Evolutionary conservation across 2,797 vertebrate genomes (phyloP).

Genomic region (Acanthopagrus latus): DNA sequence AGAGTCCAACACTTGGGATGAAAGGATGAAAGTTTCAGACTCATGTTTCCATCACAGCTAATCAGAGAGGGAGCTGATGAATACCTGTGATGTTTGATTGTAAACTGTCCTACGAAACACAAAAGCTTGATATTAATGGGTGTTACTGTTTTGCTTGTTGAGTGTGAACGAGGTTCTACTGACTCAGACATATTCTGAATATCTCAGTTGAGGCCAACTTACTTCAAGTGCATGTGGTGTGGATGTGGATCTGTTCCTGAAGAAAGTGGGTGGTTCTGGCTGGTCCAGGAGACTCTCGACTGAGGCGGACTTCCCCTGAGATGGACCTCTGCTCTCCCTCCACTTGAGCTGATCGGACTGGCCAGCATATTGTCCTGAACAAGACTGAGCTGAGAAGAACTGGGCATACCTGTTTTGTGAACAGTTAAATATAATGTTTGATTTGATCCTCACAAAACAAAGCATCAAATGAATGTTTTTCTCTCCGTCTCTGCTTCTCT

Average conservation of each 20-base stretch:
- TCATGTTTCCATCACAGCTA: too few species aligned
- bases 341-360: constrained; percentile 65
- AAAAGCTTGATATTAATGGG: too few species aligned
- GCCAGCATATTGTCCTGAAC: constrained; percentile 55
- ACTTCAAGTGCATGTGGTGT: constrained; percentile 83
- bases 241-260: constrained; percentile 79
- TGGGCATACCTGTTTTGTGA: constrained; percentile 77
- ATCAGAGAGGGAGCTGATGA: too few species aligned
- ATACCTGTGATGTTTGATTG: too few species aligned
- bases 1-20: too few species aligned
- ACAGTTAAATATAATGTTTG: constrained; percentile 8
- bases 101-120: too few species aligned
- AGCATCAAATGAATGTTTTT: neutral
- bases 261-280: constrained; percentile 59
- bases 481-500: neutral
- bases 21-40: too few species aligned
- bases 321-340: constrained; percentile 66
- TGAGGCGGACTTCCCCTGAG: constrained; percentile 73
- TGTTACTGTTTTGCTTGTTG: too few species aligned
- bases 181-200: neutral
- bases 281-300: constrained; percentile 81
- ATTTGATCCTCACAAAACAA: neutral
- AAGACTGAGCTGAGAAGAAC: constrained; percentile 81
- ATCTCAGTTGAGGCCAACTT: neutral
- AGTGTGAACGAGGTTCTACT: neutral